Evolutionary conservation across 1,140 invertebrate species (phyloP), one percentile per base, ranked within the genome.

Genomic region (Aphidius ervi): DNA sequence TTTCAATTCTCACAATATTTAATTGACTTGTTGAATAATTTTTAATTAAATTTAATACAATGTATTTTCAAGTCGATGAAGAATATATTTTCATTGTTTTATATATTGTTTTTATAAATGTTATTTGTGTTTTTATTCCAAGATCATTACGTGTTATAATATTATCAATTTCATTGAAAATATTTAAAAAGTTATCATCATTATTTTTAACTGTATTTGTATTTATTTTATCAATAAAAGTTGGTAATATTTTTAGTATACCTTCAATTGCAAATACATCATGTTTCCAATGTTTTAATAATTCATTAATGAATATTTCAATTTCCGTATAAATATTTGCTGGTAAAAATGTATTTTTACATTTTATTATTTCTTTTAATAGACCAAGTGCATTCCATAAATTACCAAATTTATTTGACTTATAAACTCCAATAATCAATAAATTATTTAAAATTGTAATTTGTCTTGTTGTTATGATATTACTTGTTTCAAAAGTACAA

Each of bases 1-100:
- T 69, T 63, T 76, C 66, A 39, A 80, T 68, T 20, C 79, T 69
- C 3, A 82, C 73, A 9, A 74, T 61, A 64, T 74, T 74, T 49
- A 71, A 78, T 39, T 71, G 63, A 66, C 64, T 76, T 0, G 55
- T 66, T 9, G 80, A 52, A 62, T 74, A 81, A 53, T 63, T 65
- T 43, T 76, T 67, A 5, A 80, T 37, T 1, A 41, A n/a, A 20
- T 42, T n/a, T 6, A n/a, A 10, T 10, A 6, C n/a, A n/a, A 54
- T 68, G 23, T 6, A n/a, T 41, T 52, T 54, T 46, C 6, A 63
- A 48, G 39, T 16, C 8, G 57, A 52, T 31, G 20, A 58, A 39
- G 64, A 56, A 67, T 61, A 66, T 41, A 74, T 65, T 48, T 68
- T 62, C 52, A 70, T 65, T 9, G 77, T 65, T 59, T 58, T 58